Evolutionary conservation across 2,113 vertebrate genomes (phyloP).

Genomic region (Mastomys natalensis): DNA sequence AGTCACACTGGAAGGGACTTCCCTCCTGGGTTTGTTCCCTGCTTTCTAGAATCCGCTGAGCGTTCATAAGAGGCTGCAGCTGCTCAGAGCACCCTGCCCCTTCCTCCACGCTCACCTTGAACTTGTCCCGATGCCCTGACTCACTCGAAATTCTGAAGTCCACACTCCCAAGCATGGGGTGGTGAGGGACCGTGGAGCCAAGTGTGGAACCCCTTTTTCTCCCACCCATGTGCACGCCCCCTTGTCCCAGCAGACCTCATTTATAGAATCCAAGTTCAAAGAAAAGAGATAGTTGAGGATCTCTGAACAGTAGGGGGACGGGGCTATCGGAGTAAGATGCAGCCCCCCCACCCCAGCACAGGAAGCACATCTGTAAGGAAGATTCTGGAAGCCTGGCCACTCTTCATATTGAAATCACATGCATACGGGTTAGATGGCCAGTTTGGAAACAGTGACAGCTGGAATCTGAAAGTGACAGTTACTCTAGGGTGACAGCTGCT

Average conservation of each 20-base stretch:
- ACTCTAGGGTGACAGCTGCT: fast-evolving
- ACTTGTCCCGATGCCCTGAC: background rate
- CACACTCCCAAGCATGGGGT: fast-evolving
- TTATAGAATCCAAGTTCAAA: background rate
- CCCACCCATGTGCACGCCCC: fast-evolving
- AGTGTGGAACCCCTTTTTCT: fast-evolving
- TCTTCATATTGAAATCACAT: background rate
- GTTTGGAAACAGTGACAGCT: background rate
- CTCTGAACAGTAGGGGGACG: background rate
- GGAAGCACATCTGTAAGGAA: fast-evolving
- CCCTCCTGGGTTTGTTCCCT: background rate
- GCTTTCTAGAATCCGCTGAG: background rate
- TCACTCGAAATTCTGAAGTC: background rate
- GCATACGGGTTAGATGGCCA: fast-evolving
- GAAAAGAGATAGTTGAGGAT: too few relatives aligned
- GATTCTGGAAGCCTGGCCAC: background rate
- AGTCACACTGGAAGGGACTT: background rate
- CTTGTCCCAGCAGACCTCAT: fast-evolving
- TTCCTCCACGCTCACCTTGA: background rate
- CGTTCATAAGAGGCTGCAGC: background rate
- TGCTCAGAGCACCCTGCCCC: background rate
- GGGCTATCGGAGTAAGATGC: fast-evolving
- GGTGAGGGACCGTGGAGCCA: background rate
- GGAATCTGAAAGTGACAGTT: background rate
- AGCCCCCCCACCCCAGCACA: background rate